Evolutionary conservation across 2,888 invertebrate genomes (phyloP), one percentile per base, ranked within the genome.

Genomic region (Cremastinae sp.): DNA sequence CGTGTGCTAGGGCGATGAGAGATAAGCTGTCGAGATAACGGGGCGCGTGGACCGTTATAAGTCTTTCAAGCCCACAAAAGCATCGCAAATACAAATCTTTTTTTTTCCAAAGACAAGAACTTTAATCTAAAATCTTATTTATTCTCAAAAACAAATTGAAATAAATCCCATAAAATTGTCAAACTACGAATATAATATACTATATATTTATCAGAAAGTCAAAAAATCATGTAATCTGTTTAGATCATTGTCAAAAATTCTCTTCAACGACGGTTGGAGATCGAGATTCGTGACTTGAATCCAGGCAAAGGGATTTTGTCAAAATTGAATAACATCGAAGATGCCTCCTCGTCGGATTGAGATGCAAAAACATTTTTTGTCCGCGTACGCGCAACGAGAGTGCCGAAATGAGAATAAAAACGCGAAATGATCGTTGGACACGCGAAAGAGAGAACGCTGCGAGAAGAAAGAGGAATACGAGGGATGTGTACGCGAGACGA

Each of bases 1-100:
- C 58, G 45, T 34, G 43, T 18, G 53, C 28, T 34, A 62, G 58
- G 45, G 45, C 59, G 70, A 54, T 47, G 38, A 54, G 14, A 74
- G 78, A 78, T 78, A 78, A 78, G 74, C 9, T 53, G 28, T 9
- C 10, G 49, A 65, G 78, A 78, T 78, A 78, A 71, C 71, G 74
- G 56, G 59, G 58, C 70, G 66, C 71, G 49, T 71, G 74, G 56
- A 71, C 78, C 75, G 78, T 78, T 78, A 62, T 10, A 71, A 62
- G 53, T 66, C 38, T 36, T 61, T 28, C 38, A 28, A 34, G 16
- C 16, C 5, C 18, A 34, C 28, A 16, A 18, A 14, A 38, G 43
- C 10, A 7, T n/a, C 28, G 43, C n/a, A 28, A 45, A 20, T 28
- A 28, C 2, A 41, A n/a, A 41, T 41, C 12, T 36, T 36, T 36